Percentiles rank a stretch among this genome's conserved stretches.
Conservation (phyloP, 2,888 invertebrate genomes). For the Myopa testacea region DNA sequence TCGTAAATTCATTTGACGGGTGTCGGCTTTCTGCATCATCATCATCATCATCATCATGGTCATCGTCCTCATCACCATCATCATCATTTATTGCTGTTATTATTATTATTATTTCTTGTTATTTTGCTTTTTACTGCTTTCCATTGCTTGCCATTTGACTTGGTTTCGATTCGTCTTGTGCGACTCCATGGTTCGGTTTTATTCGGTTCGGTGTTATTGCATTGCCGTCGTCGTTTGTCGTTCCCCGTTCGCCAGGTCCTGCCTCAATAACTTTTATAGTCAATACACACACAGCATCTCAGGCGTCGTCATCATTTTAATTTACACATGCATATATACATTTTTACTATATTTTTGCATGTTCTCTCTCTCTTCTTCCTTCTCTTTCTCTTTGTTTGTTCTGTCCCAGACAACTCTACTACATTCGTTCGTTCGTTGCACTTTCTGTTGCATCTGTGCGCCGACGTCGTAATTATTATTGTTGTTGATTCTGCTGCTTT, state of each 20-base stretch:
- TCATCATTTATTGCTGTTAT: background rate
- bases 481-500: constrained; percentile 6
- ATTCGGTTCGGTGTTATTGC: background rate
- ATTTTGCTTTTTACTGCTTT: background rate
- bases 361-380: background rate
- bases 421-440: constrained; percentile 30
- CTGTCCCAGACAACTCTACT: background rate
- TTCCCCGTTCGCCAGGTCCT: constrained; percentile 15
- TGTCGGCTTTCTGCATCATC: constrained; percentile 15
- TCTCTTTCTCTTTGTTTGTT: background rate
- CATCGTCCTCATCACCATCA: constrained; percentile 1
- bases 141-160: constrained; percentile 4
- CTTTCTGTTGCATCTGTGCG: constrained; percentile 36
- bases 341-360: constrained; percentile 16
- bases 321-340: background rate
- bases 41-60: constrained; percentile 15
- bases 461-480: constrained; percentile 26
- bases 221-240: background rate
- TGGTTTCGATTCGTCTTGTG: background rate
- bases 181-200: background rate
- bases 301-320: constrained; percentile 14
- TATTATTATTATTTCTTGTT: background rate
- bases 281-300: constrained; percentile 22
- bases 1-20: constrained; percentile 15
- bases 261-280: constrained; percentile 34